Percentiles rank a stretch among this genome's conserved stretches.
phyloP scores from a whole-genome alignment of 2,888 invertebrate species.

The Pammene aurita region DNA sequence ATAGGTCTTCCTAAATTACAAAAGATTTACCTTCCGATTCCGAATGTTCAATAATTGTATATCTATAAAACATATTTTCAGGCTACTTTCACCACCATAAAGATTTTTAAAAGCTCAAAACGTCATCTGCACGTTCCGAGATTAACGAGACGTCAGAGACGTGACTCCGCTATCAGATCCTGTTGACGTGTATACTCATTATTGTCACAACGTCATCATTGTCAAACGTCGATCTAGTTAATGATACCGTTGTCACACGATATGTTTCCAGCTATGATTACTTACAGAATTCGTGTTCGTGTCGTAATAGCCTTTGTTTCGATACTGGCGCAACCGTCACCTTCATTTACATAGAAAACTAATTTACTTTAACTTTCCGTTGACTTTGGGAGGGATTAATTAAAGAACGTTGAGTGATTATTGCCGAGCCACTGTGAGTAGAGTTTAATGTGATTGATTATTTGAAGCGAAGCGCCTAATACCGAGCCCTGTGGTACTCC shows the following conservation, averaged over 20 bases:
- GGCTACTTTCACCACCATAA: conserved; percentile 11
- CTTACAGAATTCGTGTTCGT: conserved; percentile 11
- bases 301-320: conserved; percentile 28
- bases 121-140: conserved; percentile 35
- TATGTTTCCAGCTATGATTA: conserved; percentile 32
- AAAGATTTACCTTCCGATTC: neutral
- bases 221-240: conserved; percentile 36
- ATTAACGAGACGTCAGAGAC: conserved; percentile 41
- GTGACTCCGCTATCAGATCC: conserved; percentile 41
- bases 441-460: conserved; percentile 23
- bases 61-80: neutral
- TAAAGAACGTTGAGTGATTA: conserved; percentile 29
- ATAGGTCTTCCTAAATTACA: too few species aligned
- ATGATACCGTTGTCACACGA: conserved; percentile 38
- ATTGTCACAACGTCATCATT: conserved; percentile 39
- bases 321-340: conserved; percentile 9
- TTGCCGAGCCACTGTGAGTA: conserved; percentile 8
- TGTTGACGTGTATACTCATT: conserved; percentile 40
- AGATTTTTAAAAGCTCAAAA: conserved; percentile 31
- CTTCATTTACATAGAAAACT: conserved; percentile 28
- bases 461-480: conserved; percentile 2
- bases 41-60: neutral
- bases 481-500: conserved; percentile 25
- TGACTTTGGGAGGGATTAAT: conserved; percentile 29
- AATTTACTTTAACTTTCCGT: conserved; percentile 26